Evolutionary conservation across 1,140 invertebrate species (phyloP), one percentile per base, ranked within the genome.

Genomic region (Octopus bimaculoides): DNA sequence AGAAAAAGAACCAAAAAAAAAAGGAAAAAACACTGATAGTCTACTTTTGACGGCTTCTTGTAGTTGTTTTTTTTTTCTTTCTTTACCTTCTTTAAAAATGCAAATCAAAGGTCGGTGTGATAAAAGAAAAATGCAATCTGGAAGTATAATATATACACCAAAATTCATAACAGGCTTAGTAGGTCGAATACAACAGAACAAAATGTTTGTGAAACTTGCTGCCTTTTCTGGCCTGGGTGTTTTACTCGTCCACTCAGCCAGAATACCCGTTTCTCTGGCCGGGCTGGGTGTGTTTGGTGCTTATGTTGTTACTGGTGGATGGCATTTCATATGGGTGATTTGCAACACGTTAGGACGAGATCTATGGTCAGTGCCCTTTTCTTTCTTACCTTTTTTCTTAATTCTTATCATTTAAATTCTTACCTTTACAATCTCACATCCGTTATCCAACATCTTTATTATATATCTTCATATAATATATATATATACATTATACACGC

Each of bases 261-360:
- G 52, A 12, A 4, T 75, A 20, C 20, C 74, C 41, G 52, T 54
- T 5, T 12, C 75, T 52, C n/a, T 85, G 17, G 82, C 85, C 52
- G 74, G 80, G 14, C 78, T 75, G 0, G 52, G 77, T 17, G 79
- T 85, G 5, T 84, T 87, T 66, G 71, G 54, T 20, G 79, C 81
- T 12, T 88, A 89, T 81, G 77, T 88, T 3, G 81, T 82, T 4
- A 87, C 87, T 10, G 88, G 88, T 17, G 88, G 88, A 54, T 88
- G 84, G 84, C 79, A 78, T 74, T 89, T 87, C 79, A 80, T 82
- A 5, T 84, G 79, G 81, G 80, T 88, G 5, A 82, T 88, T 6
- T 75, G 84, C 26, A 84, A 82, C 52, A 89, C 88, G 8, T 26
- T 86, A 20, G 81, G 79, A 10, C 81, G 88, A 80, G 88, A 89